A percentile compares a stretch with the other conserved stretches of the same genome.
Conservation (phyloP, 1,140 invertebrate species). For the Apolygus lucorum region DNA sequence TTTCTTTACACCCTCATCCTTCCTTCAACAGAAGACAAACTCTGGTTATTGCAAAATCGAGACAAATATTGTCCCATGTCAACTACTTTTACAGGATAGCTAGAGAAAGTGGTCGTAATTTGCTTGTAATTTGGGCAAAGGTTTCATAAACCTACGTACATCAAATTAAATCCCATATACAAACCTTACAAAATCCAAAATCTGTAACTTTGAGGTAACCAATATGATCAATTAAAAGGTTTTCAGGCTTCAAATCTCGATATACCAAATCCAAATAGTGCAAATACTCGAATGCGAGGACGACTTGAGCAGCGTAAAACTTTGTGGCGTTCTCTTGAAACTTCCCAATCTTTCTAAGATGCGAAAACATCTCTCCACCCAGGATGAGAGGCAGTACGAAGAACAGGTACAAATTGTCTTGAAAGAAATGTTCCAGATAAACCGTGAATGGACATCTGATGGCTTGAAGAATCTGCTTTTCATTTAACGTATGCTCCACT, state of each 20-base stretch:
- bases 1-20: too few species aligned
- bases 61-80: too few species aligned
- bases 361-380: constrained; percentile 77
- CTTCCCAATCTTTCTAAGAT: constrained; percentile 58
- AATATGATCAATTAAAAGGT: constrained; percentile 73
- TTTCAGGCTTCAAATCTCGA: constrained; percentile 93
- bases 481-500: constrained; percentile 73
- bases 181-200: constrained; percentile 33
- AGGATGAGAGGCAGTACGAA: constrained; percentile 68
- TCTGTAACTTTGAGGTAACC: constrained; percentile 53
- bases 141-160: constrained; percentile 41
- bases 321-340: constrained; percentile 71
- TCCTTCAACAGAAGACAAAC: too few species aligned
- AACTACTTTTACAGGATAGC: too few species aligned
- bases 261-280: constrained; percentile 86
- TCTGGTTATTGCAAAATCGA: too few species aligned
- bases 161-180: too few species aligned
- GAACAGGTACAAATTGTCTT: constrained; percentile 80
- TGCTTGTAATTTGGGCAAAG: too few species aligned
- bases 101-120: too few species aligned
- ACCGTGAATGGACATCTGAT: constrained; percentile 78
- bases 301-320: constrained; percentile 90
- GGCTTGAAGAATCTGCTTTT: constrained; percentile 73
- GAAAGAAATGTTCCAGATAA: constrained; percentile 71
- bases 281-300: constrained; percentile 86